Base-by-base conservation (phyloP, 2,113 vertebrate species). In the Pseudonaja textilis region DNA sequence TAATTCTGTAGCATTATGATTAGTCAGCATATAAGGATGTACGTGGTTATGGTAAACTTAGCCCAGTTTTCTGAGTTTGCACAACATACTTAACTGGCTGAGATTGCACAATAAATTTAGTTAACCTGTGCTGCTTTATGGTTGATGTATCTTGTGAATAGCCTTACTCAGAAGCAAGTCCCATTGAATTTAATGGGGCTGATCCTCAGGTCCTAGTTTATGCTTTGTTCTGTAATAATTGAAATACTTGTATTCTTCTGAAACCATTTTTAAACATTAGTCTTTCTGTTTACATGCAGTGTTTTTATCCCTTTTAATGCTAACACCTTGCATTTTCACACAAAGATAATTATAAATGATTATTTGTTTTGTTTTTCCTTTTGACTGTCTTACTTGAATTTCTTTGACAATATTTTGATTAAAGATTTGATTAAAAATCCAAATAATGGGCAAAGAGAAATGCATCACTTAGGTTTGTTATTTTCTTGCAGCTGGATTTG, bases 251-350 rank as follows among this genome's bases (percentile, higher is more conserved):
- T 52, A 56, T n/a, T 47, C 2, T 87, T 85, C 9, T 61, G 20
- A 91, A 91, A 85, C 45, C 10, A 29, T 47, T 85, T 25, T 52
- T 54, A 54, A 90, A 81, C 61, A 47, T 64, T n/a, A n/a, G 1
- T 29, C 18, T 90, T 90, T 34, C 61, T 91, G 20, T 61, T 90
- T 81, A 29, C 47, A 18, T 88, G 18, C 64, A n/a, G 12, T 50
- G 42, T 45, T 88, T 54, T 92, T 61, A 42, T 88, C 39, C 52
- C 64, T 92, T 54, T 92, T 88, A 81, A 85, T 87, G 91, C 10
- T 52, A 61, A 87, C 54, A 12, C 39, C 39, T 34, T 87, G 20
- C 18, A n/a, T 91, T 26, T 29, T 54, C 50, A 50, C 26, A 50
- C 55, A 91, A 59, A n/a, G 4, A 3, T 61, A 0, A 50, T 3